Evolutionary conservation across 2,888 invertebrate species (phyloP).

Genomic region (Agrochola macilenta): DNA sequence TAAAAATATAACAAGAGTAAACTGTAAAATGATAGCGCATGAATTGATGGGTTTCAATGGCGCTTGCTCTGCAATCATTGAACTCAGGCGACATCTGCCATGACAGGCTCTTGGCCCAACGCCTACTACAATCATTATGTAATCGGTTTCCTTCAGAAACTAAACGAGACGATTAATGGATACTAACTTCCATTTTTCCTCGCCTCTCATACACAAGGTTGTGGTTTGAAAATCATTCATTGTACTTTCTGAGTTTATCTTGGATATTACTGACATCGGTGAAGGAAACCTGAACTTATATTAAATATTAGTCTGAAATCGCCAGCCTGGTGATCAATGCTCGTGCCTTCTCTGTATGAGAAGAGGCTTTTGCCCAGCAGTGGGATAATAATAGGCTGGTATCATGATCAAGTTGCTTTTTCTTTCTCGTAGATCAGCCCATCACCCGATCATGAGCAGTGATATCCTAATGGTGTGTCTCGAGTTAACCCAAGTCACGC

Average conservation of each 20-base stretch:
- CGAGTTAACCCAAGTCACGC: too few relatives aligned
- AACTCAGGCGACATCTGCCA: constrained; percentile 38
- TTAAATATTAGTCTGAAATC: not conserved
- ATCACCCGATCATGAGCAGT: too few relatives aligned
- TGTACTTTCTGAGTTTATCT: not conserved
- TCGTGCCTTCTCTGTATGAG: not conserved
- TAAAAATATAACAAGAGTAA: not conserved
- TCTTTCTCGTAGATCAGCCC: too few relatives aligned
- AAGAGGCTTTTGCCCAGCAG: not conserved
- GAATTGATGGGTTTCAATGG: constrained; percentile 39
- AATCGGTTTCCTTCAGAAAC: constrained; percentile 40
- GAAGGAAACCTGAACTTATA: too few relatives aligned
- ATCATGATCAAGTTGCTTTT: too few relatives aligned
- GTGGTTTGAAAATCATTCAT: not conserved
- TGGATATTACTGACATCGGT: not conserved
- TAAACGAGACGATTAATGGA: not conserved
- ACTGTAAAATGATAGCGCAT: not conserved
- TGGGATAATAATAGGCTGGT: not conserved
- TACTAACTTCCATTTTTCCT: not conserved
- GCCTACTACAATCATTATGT: constrained; percentile 44
- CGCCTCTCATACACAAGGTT: not conserved
- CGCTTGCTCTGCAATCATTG: constrained; percentile 33
- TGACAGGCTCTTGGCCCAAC: constrained; percentile 51
- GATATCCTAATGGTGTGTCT: too few relatives aligned
- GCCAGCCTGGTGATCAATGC: not conserved